These are phyloP conservation scores for Semnopithecus entellus DNA, from an alignment of 2,113 vertebrate genomes.

Conservation along the genomic window DNA sequence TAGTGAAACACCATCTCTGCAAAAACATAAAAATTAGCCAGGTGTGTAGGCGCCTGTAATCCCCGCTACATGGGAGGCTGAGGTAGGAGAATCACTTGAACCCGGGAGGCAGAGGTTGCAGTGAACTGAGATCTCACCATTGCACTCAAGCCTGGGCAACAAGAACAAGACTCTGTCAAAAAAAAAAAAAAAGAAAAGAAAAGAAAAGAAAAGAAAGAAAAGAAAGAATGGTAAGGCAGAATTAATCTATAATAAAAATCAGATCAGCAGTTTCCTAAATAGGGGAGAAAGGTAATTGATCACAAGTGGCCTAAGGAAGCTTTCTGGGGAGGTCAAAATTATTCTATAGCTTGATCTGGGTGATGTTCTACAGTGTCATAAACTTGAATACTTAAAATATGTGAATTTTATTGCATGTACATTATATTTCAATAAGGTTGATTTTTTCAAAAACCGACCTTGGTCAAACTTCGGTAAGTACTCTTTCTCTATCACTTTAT, in stretches of 20 bases:
- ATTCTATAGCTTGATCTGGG: not conserved
- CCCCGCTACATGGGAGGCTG: too few relatives aligned
- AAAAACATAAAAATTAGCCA: too few relatives aligned
- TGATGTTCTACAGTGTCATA: not conserved
- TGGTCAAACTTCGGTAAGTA: not conserved
- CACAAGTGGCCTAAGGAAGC: not conserved
- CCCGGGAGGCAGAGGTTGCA: too few relatives aligned
- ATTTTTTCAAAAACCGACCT: not conserved
- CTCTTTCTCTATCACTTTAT: not conserved
- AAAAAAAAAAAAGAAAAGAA: fast-evolving
- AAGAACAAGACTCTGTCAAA: too few relatives aligned
- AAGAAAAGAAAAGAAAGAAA: too few relatives aligned
- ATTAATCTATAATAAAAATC: not conserved
- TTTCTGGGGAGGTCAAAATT: not conserved
- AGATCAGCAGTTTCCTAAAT: not conserved
- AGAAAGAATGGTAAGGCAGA: not conserved
- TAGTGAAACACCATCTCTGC: too few relatives aligned
- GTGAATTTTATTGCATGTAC: not conserved
- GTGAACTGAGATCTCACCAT: too few relatives aligned
- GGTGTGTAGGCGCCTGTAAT: too few relatives aligned
- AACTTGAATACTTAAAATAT: not conserved
- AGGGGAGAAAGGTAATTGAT: not conserved
- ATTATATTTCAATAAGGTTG: not conserved
- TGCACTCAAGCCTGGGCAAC: too few relatives aligned
- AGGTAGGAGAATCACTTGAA: too few relatives aligned